Evolutionary conservation across 1,140 invertebrate genomes (phyloP).

Genomic region (Papilio helenus): DNA sequence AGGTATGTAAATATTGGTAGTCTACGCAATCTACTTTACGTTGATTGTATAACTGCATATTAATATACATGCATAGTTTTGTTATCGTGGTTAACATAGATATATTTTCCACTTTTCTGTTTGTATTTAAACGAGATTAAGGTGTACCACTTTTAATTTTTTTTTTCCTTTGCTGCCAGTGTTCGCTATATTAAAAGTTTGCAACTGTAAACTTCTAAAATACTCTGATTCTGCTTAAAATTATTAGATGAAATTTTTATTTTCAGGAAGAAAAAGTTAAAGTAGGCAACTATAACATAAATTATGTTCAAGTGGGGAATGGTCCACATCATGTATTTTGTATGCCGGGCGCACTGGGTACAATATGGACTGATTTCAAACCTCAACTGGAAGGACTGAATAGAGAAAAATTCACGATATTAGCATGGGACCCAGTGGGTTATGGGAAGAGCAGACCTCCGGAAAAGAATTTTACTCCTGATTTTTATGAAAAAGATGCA

Average conservation of each 20-base stretch:
- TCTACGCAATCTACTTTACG: not conserved
- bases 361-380: constrained; percentile 91
- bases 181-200: no score
- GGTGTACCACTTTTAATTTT: no score
- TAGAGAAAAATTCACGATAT: constrained; percentile 87
- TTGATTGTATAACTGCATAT: not conserved
- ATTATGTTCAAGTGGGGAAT: constrained; percentile 89
- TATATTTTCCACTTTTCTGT: not conserved
- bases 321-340: constrained; percentile 88
- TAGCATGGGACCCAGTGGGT: constrained; percentile 95
- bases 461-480: constrained; percentile 85
- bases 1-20: constrained; percentile 43
- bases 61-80: not conserved
- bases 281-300: constrained; percentile 85
- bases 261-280: constrained; percentile 80
- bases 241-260: constrained; percentile 21
- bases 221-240: no score
- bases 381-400: constrained; percentile 90
- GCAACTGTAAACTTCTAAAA: no score
- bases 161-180: no score
- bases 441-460: constrained; percentile 94
- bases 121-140: not conserved
- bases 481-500: constrained; percentile 92
- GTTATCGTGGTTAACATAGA: not conserved
- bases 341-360: constrained; percentile 90